phyloP scores from a whole-genome alignment of 2,888 invertebrate species.

The Leucophenga montana region DNA sequence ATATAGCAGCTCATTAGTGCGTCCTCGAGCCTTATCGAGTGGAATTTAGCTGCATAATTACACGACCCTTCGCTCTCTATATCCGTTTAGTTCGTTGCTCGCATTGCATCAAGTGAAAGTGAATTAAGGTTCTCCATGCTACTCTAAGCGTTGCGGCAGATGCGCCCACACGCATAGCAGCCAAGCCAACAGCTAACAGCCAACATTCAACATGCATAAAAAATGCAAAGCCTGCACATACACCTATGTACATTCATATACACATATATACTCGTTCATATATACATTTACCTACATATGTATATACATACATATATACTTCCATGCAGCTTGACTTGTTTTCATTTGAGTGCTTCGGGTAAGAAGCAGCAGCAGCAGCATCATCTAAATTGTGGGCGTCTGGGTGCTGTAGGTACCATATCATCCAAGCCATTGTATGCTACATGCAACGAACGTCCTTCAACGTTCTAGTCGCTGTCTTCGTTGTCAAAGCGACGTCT shows the following conservation, averaged over 20 bases:
- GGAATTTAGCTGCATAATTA: constrained; percentile 44
- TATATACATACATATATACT: background rate
- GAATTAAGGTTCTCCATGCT: constrained; percentile 8
- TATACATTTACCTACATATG: constrained; percentile 4
- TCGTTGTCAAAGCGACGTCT: constrained; percentile 36
- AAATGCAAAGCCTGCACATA: background rate
- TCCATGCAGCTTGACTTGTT: background rate
- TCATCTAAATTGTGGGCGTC: background rate
- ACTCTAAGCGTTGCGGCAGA: background rate
- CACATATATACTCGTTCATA: no score
- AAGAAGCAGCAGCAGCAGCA: background rate
- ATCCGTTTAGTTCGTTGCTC: background rate
- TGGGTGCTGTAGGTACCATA: background rate
- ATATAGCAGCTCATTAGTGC: constrained; percentile 21
- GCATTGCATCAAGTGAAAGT: constrained; percentile 22
- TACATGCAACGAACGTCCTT: constrained; percentile 15
- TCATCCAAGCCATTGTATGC: constrained; percentile 7
- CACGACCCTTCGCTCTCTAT: background rate
- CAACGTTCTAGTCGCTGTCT: constrained; percentile 17
- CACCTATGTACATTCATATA: background rate
- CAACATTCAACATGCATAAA: no score
- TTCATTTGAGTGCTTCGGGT: constrained; percentile 1
- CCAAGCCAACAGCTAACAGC: background rate
- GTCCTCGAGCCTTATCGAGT: constrained; percentile 47
- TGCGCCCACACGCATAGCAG: background rate